These are phyloP conservation scores for Eupristina koningsbergeri DNA, from an alignment of 1,140 invertebrate species.

Conservation along the genomic window DNA sequence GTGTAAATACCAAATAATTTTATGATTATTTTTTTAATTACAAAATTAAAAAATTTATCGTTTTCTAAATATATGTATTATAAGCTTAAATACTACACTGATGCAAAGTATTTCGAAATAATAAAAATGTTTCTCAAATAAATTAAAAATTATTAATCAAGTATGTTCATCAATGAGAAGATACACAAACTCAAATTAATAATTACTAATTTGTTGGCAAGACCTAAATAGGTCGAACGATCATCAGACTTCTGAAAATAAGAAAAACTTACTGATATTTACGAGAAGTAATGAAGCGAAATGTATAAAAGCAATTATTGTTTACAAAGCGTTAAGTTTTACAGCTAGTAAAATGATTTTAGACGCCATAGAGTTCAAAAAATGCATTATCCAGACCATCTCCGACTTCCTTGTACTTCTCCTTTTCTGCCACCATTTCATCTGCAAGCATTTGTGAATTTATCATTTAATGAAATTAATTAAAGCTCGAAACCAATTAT, in stretches of 20 bases:
- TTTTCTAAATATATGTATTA: too few relatives aligned
- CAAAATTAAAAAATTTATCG: too few relatives aligned
- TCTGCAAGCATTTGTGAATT: slow-evolving; percentile 81
- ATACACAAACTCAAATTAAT: background rate
- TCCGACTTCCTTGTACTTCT: slow-evolving; percentile 99
- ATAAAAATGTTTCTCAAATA: background rate
- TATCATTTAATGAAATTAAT: slow-evolving; percentile 26
- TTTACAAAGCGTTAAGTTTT: slow-evolving; percentile 61
- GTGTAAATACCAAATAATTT: too few relatives aligned
- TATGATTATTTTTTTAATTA: too few relatives aligned
- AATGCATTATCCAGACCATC: slow-evolving; percentile 99
- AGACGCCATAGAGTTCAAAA: slow-evolving; percentile 94
- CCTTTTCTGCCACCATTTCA: slow-evolving; percentile 98
- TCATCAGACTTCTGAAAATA: background rate
- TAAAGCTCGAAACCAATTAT: background rate
- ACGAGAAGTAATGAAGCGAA: slow-evolving; percentile 41
- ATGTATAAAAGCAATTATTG: slow-evolving; percentile 50
- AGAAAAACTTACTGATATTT: slow-evolving; percentile 46
- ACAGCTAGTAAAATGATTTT: slow-evolving; percentile 64
- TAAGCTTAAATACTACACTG: too few relatives aligned
- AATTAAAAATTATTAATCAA: too few relatives aligned
- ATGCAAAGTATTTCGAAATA: too few relatives aligned
- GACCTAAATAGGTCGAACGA: background rate
- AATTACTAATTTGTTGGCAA: background rate
- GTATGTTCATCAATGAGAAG: background rate